phyloP scores from a whole-genome alignment of 2,113 vertebrate genomes.

The Verasper variegatus region DNA sequence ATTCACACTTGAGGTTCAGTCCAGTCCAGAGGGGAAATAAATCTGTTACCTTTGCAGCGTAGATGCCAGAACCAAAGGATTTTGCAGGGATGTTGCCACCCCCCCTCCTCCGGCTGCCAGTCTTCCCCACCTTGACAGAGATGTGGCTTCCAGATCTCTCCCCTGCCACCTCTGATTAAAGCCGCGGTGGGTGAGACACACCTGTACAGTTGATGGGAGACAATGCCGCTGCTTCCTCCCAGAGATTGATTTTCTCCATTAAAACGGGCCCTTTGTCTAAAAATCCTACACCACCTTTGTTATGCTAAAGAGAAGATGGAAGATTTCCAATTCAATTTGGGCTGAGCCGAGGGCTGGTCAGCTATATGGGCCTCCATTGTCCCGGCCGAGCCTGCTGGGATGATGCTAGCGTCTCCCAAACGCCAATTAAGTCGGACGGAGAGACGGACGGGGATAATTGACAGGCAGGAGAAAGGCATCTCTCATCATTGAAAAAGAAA shows the following conservation, averaged over 20 bases:
- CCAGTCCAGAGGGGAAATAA: not conserved
- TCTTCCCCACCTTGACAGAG: conserved; percentile 46
- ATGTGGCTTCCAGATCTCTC: conserved; percentile 77
- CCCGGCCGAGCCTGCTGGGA: conserved; percentile 82
- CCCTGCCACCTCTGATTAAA: conserved; percentile 87
- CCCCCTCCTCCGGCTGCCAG: not conserved
- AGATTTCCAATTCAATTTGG: conserved; percentile 97
- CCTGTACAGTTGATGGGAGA: conserved; percentile 82
- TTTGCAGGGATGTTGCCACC: not conserved
- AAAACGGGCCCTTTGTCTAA: conserved; percentile 91
- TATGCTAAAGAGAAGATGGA: conserved; percentile 95
- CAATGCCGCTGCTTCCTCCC: conserved; percentile 78
- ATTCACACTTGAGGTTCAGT: not conserved
- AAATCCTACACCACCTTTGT: conserved; percentile 89
- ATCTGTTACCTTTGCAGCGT: not conserved
- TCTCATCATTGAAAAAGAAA: conserved; percentile 60
- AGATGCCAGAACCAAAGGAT: not conserved
- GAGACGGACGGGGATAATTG: conserved; percentile 88
- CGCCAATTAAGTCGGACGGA: conserved; percentile 90
- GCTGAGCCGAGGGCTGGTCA: conserved; percentile 90
- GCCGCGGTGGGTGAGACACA: conserved; percentile 75
- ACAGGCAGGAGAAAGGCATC: conserved; percentile 86
- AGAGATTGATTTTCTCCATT: conserved; percentile 88
- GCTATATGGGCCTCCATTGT: conserved; percentile 89
- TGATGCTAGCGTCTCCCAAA: conserved; percentile 89